Conservation (phyloP, 2,888 invertebrate species). For the Miltochrista miniata region DNA sequence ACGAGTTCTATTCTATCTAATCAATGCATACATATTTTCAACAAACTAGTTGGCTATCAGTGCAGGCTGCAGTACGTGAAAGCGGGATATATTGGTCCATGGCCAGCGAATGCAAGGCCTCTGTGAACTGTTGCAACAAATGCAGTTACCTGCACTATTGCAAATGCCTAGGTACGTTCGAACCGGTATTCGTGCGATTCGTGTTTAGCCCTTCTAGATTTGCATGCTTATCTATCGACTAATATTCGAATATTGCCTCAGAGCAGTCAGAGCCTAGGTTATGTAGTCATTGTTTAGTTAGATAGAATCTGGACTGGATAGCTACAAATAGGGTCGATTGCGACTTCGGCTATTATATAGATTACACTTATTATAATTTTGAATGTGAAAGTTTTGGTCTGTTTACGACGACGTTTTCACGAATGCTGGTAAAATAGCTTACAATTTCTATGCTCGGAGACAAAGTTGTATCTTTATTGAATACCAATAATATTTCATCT, state of each 20-base stretch:
- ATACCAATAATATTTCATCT: too few relatives aligned
- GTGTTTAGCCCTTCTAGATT: conserved; percentile 42
- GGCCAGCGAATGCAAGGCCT: conserved; percentile 81
- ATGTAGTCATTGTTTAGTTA: conserved; percentile 23
- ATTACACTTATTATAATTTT: background rate
- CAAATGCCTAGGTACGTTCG: conserved; percentile 54
- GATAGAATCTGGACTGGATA: conserved; percentile 12
- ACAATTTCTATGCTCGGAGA: too few relatives aligned
- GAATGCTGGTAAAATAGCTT: too few relatives aligned
- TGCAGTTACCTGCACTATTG: conserved; percentile 68
- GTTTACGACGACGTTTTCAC: too few relatives aligned
- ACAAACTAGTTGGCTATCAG: conserved; percentile 30
- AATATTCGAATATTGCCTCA: conserved; percentile 31
- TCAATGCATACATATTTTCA: conserved; percentile 25
- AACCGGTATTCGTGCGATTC: conserved; percentile 50
- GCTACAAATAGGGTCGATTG: conserved; percentile 17
- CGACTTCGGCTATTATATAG: too few relatives aligned
- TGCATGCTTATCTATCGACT: conserved; percentile 46
- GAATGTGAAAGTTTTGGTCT: background rate
- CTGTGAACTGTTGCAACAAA: conserved; percentile 72
- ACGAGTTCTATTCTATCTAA: conserved; percentile 22
- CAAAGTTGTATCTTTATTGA: too few relatives aligned
- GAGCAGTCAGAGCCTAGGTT: conserved; percentile 21
- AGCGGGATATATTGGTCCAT: conserved; percentile 77
- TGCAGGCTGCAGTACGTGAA: conserved; percentile 58